Base-by-base conservation (phyloP, 2,797 vertebrate species). In the Hippocampus kuda region DNA sequence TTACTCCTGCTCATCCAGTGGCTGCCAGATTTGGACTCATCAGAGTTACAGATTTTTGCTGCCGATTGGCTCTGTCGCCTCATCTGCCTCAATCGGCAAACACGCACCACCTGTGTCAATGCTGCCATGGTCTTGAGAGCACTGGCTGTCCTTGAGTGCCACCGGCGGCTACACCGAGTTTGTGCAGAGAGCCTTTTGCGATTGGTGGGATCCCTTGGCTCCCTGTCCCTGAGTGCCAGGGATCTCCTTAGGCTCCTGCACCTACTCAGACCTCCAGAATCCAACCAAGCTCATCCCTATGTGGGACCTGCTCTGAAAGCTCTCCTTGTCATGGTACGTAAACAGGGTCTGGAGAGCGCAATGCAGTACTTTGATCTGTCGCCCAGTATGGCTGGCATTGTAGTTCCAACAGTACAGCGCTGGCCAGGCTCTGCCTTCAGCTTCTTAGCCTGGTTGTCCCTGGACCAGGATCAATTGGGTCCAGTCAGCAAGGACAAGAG, bases 361-460 rank as follows among this genome's bases (percentile, higher is more conserved):
- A 92, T 95, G 88, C 95, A 98, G 83, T 99, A 98, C 89, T 99
- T 98, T 71, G 91, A 99, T 82, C 79, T 99, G 75, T 92, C 89
- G 0, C 97, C 94, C 64, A 95, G 94, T 81, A 97, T 98, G 94
- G 94, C 95, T 0, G 97, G 97, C 68, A 94, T 99, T 3, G 91
- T 92, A 4, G 93, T 96, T 72, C 97, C 97, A 3, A 90, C 92
- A 0, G 88, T 99, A 79, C 93, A 92, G 68, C 91, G 91, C 65
- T 99, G 97, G 97, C 94, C 94, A 0, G 96, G 97, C 13, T 93
- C 93, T 18, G 94, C 95, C 0, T 98, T 99, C 86, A 94, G 94
- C 79, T 98, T 98, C 82, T 88, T 80, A 1, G 95, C 94, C 67
- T 99, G 97, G 96, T 89, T 99, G 75, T 98, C 94, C 13, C 84